Conservation (phyloP, 2,888 invertebrate species). For the Parapristionchus giblindavisi region DNA sequence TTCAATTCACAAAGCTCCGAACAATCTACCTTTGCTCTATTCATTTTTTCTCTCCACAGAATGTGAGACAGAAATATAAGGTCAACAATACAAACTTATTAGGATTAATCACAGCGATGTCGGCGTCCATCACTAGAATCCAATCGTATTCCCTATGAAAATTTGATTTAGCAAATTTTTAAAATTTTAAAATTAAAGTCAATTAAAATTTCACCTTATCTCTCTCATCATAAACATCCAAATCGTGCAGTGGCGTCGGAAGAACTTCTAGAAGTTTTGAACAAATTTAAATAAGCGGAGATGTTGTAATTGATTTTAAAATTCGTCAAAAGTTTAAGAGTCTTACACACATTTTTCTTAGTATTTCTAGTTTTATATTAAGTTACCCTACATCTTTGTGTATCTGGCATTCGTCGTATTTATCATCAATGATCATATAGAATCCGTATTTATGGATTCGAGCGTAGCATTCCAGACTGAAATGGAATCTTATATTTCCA, state of each 20-base stretch:
- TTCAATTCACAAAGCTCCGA: no score
- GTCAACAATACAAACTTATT: constrained; percentile 31
- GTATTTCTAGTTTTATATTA: neutral
- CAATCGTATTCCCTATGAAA: constrained; percentile 25
- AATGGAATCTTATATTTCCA: neutral
- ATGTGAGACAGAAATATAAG: no score
- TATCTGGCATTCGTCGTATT: neutral
- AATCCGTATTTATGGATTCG: neutral
- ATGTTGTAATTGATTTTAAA: neutral
- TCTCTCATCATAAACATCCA: neutral
- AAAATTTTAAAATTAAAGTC: neutral
- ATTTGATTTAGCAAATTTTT: neutral
- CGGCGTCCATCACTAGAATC: constrained; percentile 55
- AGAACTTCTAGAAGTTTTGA: constrained; percentile 14
- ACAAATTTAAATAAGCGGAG: neutral
- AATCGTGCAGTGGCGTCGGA: constrained; percentile 24
- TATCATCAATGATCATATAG: neutral
- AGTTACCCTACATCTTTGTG: neutral
- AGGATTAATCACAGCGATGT: constrained; percentile 58
- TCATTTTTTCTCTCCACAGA: no score
- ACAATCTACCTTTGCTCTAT: no score
- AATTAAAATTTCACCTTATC: neutral
- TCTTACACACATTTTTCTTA: neutral
- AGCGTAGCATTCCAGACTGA: neutral
- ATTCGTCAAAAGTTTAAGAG: no score